phyloP scores from a whole-genome alignment of 1,140 invertebrate species.

The Odontomachus brunneus region DNA sequence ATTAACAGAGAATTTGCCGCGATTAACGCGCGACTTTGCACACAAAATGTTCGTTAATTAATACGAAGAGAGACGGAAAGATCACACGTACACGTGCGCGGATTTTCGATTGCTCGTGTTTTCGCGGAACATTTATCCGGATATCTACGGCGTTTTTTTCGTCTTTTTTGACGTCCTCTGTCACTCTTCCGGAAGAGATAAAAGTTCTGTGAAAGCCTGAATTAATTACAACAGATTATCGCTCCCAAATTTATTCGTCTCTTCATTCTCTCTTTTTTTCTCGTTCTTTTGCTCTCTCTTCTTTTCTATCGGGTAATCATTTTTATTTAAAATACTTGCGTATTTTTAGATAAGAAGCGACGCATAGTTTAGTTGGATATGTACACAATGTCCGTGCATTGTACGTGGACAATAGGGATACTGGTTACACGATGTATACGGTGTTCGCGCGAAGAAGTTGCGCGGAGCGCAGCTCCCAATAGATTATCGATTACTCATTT shows the following conservation, averaged over 20 bases:
- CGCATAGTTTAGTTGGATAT: neutral
- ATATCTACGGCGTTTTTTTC: no score
- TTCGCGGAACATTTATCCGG: no score
- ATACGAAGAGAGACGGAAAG: no score
- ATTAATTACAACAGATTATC: constrained; percentile 22
- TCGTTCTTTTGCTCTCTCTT: no score
- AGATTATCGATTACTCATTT: constrained; percentile 74
- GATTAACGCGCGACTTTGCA: neutral
- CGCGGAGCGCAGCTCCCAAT: constrained; percentile 51
- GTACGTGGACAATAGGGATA: neutral
- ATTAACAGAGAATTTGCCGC: neutral
- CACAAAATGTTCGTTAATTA: no score
- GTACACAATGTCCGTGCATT: neutral
- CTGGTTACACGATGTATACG: neutral
- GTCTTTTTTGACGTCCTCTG: no score
- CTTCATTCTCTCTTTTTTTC: no score
- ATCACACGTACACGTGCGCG: no score
- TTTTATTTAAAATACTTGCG: neutral
- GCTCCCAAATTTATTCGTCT: neutral
- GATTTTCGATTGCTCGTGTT: no score
- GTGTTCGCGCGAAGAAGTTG: constrained; percentile 63
- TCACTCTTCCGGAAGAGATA: neutral
- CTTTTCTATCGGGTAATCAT: no score
- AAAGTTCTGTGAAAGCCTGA: constrained; percentile 23
- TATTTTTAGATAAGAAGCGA: constrained; percentile 7